Conservation (phyloP, 2,888 invertebrate genomes). For the Aporophyla lueneburgensis region DNA sequence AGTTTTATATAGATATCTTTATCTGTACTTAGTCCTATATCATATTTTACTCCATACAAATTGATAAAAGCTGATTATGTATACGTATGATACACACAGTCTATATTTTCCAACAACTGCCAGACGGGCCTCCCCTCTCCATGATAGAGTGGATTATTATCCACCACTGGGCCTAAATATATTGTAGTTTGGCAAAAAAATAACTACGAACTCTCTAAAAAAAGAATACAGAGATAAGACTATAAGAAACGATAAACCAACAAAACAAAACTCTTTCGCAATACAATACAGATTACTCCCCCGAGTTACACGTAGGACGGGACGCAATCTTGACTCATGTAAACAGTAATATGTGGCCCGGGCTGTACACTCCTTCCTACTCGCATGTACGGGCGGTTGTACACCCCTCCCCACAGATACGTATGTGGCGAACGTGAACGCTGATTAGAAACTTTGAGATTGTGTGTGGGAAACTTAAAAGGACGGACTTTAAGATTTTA, state of each 20-base stretch:
- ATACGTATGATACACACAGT: background rate
- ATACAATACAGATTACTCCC: slow-evolving; percentile 42
- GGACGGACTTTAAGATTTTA: slow-evolving; percentile 54
- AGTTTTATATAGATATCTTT: background rate
- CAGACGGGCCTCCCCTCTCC: background rate
- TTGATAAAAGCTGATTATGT: background rate
- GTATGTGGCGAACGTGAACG: slow-evolving; percentile 38
- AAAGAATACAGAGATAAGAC: slow-evolving; percentile 9
- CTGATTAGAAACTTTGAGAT: slow-evolving; percentile 58
- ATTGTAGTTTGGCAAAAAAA: background rate
- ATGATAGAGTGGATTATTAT: background rate
- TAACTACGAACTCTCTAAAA: background rate
- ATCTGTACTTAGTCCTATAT: background rate
- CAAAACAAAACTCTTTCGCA: slow-evolving; percentile 60
- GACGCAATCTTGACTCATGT: slow-evolving; percentile 64
- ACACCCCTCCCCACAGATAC: slow-evolving; percentile 43
- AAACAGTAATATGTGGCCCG: slow-evolving; percentile 67
- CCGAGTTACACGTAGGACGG: slow-evolving; percentile 38
- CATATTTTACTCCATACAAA: background rate
- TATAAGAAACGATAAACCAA: slow-evolving; percentile 44
- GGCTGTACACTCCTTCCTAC: slow-evolving; percentile 41
- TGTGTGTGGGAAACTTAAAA: slow-evolving; percentile 44
- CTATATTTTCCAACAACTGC: background rate
- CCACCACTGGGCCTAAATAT: background rate
- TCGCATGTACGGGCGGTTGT: slow-evolving; percentile 21